Conservation (phyloP, 2,888 invertebrate species). For the Elysia crispata region DNA sequence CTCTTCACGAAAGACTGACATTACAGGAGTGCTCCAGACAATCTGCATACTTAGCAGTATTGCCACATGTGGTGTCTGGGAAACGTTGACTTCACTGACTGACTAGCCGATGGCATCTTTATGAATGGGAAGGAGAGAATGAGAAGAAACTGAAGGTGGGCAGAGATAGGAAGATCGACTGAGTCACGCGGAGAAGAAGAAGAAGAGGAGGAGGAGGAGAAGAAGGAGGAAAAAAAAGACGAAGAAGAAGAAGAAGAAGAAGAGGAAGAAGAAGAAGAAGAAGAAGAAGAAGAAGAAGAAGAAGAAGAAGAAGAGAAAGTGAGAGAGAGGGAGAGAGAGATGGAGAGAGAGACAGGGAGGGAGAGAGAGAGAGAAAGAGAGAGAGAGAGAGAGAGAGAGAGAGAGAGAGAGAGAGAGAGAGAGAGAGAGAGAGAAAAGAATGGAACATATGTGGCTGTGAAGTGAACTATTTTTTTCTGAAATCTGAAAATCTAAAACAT, state of each 20-base stretch:
- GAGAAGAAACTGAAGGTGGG: no score
- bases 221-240: slow-evolving; percentile 6
- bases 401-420: not conserved
- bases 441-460: no score
- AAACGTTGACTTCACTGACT: no score
- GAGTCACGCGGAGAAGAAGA: not conserved
- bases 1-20: not conserved
- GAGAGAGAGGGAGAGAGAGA: slow-evolving; percentile 13
- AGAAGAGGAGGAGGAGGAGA: not conserved
- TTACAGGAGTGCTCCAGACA: not conserved
- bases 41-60: no score
- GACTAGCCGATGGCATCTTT: not conserved
- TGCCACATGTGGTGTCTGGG: no score
- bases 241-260: slow-evolving; percentile 29
- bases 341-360: slow-evolving; percentile 33
- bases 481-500: no score
- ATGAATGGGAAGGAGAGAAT: no score
- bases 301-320: not conserved
- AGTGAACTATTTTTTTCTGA: no score
- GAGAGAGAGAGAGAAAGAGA: slow-evolving; percentile 18
- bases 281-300: not conserved
- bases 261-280: not conserved
- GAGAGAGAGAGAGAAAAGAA: not conserved
- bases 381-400: slow-evolving; percentile 11
- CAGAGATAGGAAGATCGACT: no score